phyloP scores from a whole-genome alignment of 2,888 invertebrate genomes.

The Drepanosiphum platanoidis region DNA sequence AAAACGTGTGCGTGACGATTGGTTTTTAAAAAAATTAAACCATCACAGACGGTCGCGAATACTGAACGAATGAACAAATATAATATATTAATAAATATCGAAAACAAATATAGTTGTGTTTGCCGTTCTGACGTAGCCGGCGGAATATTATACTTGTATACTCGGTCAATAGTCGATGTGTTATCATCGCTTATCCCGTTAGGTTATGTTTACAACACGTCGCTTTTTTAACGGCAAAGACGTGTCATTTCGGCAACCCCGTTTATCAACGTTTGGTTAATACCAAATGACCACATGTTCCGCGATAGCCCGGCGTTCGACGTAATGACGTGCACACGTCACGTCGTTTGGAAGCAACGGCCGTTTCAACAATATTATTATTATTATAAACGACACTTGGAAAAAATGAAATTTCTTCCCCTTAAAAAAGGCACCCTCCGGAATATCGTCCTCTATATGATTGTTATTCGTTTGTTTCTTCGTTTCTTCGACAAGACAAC shows the following conservation, averaged over 20 bases:
- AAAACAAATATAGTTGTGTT: constrained; percentile 6
- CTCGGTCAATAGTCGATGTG: not conserved
- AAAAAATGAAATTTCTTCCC: too few species aligned
- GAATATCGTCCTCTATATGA: too few species aligned
- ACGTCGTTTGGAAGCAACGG: too few species aligned
- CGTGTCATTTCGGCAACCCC: constrained; percentile 26
- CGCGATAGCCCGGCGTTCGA: too few species aligned
- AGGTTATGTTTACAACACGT: constrained; percentile 61
- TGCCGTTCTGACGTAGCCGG: constrained; percentile 36
- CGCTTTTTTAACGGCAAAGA: constrained; percentile 3
- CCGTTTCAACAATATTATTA: too few species aligned
- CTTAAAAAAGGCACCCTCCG: too few species aligned
- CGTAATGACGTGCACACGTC: too few species aligned
- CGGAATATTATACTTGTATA: constrained; percentile 34
- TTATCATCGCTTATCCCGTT: constrained; percentile 33
- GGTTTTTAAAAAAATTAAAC: not conserved
- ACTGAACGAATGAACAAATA: not conserved
- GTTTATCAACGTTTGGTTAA: not conserved
- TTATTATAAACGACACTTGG: too few species aligned
- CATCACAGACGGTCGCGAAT: constrained; percentile 13
- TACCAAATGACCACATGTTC: not conserved
- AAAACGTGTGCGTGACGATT: not conserved
- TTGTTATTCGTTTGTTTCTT: too few species aligned
- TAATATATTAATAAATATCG: not conserved
- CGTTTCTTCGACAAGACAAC: too few species aligned